Evolutionary conservation across 1,140 invertebrate species (phyloP).

Genomic region (Ceratitis capitata): DNA sequence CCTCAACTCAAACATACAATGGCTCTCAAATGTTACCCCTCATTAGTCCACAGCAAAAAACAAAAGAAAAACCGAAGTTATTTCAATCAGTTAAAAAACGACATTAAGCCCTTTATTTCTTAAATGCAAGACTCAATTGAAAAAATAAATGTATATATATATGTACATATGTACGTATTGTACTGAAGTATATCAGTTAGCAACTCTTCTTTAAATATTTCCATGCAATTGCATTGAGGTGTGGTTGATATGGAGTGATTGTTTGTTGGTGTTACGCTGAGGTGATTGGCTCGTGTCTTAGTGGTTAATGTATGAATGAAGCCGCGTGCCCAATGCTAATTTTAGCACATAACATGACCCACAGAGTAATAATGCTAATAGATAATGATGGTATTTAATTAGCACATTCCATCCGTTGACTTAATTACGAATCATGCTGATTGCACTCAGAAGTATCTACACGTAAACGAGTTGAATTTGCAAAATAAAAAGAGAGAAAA

Average conservation of each 20-base stretch:
- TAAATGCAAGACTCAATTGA: not conserved
- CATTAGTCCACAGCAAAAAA: too few relatives aligned
- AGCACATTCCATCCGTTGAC: not conserved
- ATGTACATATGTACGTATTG: too few relatives aligned
- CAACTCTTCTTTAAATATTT: not conserved
- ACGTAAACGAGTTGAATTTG: not conserved
- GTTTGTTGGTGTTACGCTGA: not conserved
- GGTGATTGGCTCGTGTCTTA: not conserved
- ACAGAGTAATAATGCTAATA: not conserved
- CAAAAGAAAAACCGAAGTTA: too few relatives aligned
- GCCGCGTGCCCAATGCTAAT: not conserved
- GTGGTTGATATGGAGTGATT: not conserved
- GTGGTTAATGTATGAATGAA: not conserved
- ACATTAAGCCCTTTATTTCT: too few relatives aligned
- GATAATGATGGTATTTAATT: not conserved
- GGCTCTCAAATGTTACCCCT: too few relatives aligned
- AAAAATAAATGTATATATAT: too few relatives aligned
- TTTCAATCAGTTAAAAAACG: too few relatives aligned
- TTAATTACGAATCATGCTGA: not conserved
- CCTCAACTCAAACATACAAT: too few relatives aligned
- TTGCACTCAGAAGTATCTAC: not conserved
- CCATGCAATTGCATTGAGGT: not conserved
- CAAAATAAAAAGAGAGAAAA: not conserved
- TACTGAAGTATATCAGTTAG: not conserved
- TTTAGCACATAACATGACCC: not conserved